Evolutionary conservation across 2,888 invertebrate genomes (phyloP), one percentile per base, ranked within the genome.

Genomic region (Epinotia nisella): DNA sequence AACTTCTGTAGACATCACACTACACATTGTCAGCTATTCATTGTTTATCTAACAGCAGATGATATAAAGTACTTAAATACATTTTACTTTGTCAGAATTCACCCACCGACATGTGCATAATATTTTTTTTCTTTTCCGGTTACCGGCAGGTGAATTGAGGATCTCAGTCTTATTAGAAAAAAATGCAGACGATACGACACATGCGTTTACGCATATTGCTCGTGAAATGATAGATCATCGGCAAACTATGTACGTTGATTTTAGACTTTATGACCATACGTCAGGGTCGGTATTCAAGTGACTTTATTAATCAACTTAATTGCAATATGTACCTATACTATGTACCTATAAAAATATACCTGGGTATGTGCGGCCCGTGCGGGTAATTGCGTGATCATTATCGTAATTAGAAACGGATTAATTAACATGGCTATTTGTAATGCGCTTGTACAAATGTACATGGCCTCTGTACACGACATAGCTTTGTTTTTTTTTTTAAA

Each of bases 101-200:
- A 68, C 41, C 64, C 19, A 69, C 58, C 13, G 53, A 68, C 73
- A 73, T 73, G 64, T 73, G 73, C 59, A 49, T 62, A 56, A 41
- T 4, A 4, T 11, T 73, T 69, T 73, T 70, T 70, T 61, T 49
- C 29, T 49, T 51, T 39, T 56, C 67, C 61, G 58, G 67, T 17
- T 68, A 62, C 56, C 21, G 49, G 67, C 55, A 68, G 68, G 61
- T 66, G 66, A 66, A 66, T 24, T 65, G 35, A 55, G 39, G 21
- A 7, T n/a, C 35, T 39, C 13, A 39, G 7, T 39, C 15, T 58
- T 21, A 58, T 58, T 13, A n/a, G 19, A 39, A 66, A 66, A 65
- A 66, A 41, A 15, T 9, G 29, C 4, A 49, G 4, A 15, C 39
- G 19, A 55, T 56, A 41, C 7, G 21, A 21, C 66, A 66, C 66